phyloP scores from a whole-genome alignment of 2,113 vertebrate genomes.

The Thunnus thynnus region DNA sequence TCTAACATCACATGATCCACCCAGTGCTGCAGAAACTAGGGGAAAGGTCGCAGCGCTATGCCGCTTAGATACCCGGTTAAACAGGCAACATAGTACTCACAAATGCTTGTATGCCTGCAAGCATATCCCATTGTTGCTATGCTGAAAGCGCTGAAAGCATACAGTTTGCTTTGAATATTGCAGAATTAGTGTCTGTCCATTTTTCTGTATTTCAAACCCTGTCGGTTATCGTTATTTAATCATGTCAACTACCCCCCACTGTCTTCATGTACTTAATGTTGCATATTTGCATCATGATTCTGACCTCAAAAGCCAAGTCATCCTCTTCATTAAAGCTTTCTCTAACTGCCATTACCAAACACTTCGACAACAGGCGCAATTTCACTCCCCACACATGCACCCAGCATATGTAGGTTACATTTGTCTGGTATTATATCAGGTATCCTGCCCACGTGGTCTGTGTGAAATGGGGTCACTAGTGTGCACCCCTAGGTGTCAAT shows the following conservation, averaged over 20 bases:
- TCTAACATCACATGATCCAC: slow-evolving; percentile 80
- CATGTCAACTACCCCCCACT: background rate
- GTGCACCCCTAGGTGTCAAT: background rate
- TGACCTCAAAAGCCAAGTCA: slow-evolving; percentile 1
- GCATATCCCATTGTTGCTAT: background rate
- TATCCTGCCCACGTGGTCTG: slow-evolving; percentile 59
- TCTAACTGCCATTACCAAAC: background rate
- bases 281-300: background rate
- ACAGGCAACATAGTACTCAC: slow-evolving; percentile 1
- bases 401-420: slow-evolving; percentile 4
- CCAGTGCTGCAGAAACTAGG: slow-evolving; percentile 83
- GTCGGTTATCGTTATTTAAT: background rate
- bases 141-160: background rate
- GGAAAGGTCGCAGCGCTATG: slow-evolving; percentile 83
- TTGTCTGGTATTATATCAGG: slow-evolving; percentile 9
- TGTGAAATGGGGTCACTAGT: slow-evolving; percentile 56
- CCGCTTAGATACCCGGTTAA: slow-evolving; percentile 53
- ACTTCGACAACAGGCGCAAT: background rate
- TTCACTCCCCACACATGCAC: accelerated
- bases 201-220: background rate
- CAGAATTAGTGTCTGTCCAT: background rate
- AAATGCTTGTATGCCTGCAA: background rate
- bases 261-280: background rate
- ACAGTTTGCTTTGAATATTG: background rate
- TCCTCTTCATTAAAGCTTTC: background rate